Evolutionary conservation across 2,888 invertebrate species (phyloP), one percentile per base, ranked within the genome.

Genomic region (Chouioia cunea): DNA sequence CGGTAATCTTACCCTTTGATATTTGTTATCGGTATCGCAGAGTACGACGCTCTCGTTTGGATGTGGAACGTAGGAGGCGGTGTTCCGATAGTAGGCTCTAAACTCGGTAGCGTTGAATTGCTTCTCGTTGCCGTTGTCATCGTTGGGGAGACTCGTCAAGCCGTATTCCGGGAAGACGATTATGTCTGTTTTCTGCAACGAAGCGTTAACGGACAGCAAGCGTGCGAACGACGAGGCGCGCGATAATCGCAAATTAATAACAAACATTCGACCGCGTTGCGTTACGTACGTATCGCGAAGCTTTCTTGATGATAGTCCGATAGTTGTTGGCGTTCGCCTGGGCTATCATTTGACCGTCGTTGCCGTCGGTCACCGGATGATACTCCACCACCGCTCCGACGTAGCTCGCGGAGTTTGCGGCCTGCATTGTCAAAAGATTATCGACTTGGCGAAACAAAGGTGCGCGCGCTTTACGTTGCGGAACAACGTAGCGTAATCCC

Each of bases 131-230:
- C 15, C 10, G 10, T 22, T 10, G 1, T 60, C 65, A 18, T 69
- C 62, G n/a, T 44, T 66, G n/a, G 70, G 73, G 0, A 64, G 27
- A 14, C 62, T 76, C 2, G 83, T 80, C 67, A 85, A 46, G 2
- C 83, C 84, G 59, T 73, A 79, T 80, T 90, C 90, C 0, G 90
- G 90, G 73, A 90, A 90, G n/a, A 90, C 88, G 20, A 90, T 83
- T 18, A 90, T 89, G 73, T 90, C 88, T 0, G 83, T 88, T 6
- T 82, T 80, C 89, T 89, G 79, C 4, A 70, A 65, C 2, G 16
- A 53, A 56, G 18, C n/a, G 15, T 16, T 16, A 18, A 53, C 12
- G 53, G 14, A 4, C 18, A 22, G 1, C 4, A 53, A 53, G 10
- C 47, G 4, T 47, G 3, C n/a, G 15, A 47, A 4, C 16, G 47